Base-by-base conservation (phyloP, 2,113 vertebrate species). In the Potamarius usumacintae region DNA sequence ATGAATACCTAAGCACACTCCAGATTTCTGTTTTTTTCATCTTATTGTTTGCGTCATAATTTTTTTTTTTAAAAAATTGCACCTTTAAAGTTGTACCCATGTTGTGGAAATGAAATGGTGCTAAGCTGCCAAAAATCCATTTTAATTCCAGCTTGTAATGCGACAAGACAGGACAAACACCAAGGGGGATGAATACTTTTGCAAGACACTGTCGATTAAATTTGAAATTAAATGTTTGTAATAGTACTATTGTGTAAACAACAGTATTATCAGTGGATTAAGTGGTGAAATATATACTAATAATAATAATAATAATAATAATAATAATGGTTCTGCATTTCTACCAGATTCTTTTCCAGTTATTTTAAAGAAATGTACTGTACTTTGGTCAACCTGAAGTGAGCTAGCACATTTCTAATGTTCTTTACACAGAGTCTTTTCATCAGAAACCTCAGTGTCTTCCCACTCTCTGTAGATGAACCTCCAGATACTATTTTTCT, bases 401-500 rank as follows among this genome's bases (percentile, higher is more conserved):
- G 27, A 30, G 71, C 25, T n/a, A 5, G 27, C n/a, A 42, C 72
- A 42, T 69, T 76, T n/a, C 60, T 78, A 57, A 65, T 52, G 20
- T 30, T 78, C 82, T 58, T 58, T 69, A 79, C 65, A 27, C 71
- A 34, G 65, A 58, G 72, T 87, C 48, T 62, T 84, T 74, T 30
- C 83, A 89, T 77, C 69, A 86, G 69, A 86, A 90, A 62, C 88
- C 67, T 88, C 60, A 83, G 69, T 74, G 83, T 81, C 25, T 84
- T 82, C 67, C 86, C 50, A 58, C 42, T 79, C 69, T 55, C 34
- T 52, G 20, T 53, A 53, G 69, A 83, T 80, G 67, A 86, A 83
- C 83, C 74, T 78, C 48, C 82, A 83, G 30, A 81, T 55, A 30
- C 58, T 57, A 67, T 55, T 86, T 62, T 83, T 88, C 94, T 95